Conservation (phyloP, 2,797 vertebrate species). For the Peromyscus eremicus region DNA sequence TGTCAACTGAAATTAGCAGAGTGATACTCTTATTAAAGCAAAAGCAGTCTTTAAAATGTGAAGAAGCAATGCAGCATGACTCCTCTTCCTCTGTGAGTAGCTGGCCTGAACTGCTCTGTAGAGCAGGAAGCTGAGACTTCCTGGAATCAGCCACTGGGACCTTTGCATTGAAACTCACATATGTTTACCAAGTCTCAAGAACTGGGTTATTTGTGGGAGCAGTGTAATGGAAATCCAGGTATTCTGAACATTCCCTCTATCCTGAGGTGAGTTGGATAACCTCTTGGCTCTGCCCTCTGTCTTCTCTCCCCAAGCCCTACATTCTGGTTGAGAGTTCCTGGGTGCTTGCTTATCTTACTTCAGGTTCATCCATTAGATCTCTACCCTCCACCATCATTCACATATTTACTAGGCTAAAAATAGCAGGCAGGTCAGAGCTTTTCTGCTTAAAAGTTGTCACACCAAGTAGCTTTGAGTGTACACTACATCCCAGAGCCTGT, state of each 20-base stretch:
- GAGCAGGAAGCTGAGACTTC: background rate
- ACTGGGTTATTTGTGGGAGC: background rate
- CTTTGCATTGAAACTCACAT: background rate
- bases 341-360: background rate
- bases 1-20: background rate
- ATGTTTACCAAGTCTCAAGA: background rate
- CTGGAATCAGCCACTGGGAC: fast-evolving
- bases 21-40: background rate
- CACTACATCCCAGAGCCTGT: fast-evolving
- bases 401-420: background rate
- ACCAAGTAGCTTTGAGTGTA: fast-evolving
- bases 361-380: fast-evolving
- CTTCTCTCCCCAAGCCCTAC: background rate
- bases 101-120: background rate
- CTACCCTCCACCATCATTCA: fast-evolving
- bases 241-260: fast-evolving
- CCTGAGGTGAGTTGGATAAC: background rate
- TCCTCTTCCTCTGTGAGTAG: background rate
- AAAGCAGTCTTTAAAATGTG: background rate
- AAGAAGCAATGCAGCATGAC: background rate
- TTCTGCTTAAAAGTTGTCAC: background rate
- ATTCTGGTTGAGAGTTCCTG: background rate
- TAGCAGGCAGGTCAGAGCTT: fast-evolving
- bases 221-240: fast-evolving
- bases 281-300: background rate